Conservation (phyloP, 2,797 vertebrate genomes). For the Pitangus sulphuratus region DNA sequence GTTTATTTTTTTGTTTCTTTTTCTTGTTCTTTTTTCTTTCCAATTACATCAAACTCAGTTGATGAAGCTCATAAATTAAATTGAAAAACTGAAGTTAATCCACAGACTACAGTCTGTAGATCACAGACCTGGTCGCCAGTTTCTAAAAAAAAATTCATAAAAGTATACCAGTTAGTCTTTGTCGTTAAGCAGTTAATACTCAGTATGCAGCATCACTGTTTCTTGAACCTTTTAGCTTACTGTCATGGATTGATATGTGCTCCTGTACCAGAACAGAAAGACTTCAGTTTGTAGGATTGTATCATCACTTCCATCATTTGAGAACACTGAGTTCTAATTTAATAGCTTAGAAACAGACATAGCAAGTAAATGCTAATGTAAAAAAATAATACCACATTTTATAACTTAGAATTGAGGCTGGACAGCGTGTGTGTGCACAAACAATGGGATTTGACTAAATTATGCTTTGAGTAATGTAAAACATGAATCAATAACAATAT, state of each 20-base stretch:
- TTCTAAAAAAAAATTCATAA: background rate
- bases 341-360: background rate
- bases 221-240: background rate
- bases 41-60: background rate
- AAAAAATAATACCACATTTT: background rate
- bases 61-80: background rate
- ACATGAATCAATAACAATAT: background rate
- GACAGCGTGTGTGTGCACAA: background rate
- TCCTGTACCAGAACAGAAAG: background rate
- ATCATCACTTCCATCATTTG: background rate
- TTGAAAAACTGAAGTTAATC: background rate
- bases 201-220: background rate
- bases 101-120: background rate
- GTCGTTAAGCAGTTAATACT: background rate
- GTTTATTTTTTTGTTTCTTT: background rate
- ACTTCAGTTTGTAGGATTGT: background rate
- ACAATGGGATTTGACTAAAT: background rate
- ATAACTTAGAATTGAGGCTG: background rate
- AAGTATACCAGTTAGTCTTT: background rate
- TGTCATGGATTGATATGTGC: background rate
- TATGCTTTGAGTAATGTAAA: background rate
- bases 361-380: background rate
- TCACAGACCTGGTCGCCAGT: background rate
- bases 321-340: background rate
- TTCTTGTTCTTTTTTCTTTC: background rate